A percentile compares a stretch with the other conserved stretches of the same genome.
Evolutionary conservation across 37 sponge, comb jelly and placozoan species (phyloP).

Genomic region (Axinella damicornis): DNA sequence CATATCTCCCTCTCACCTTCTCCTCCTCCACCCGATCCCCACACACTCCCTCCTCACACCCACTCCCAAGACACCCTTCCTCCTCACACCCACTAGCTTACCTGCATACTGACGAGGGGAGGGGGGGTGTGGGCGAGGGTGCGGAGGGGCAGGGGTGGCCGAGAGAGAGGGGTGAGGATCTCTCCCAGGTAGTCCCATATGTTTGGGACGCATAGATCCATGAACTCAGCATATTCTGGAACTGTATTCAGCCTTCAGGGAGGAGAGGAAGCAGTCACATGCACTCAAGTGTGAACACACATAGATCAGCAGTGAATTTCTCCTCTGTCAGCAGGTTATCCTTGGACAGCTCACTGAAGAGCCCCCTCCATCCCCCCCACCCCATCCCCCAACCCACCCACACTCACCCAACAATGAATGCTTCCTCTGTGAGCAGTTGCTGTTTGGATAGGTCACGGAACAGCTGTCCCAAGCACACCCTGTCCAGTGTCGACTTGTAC

Average conservation of each 20-base stretch:
- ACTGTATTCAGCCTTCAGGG: constrained; percentile 19
- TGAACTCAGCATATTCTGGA: constrained; percentile 76
- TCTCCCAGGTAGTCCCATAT: constrained; percentile 77
- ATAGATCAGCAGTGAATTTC: background rate
- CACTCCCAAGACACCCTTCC: too few species aligned
- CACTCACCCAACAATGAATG: constrained; percentile 61
- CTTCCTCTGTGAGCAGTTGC: constrained; percentile 20
- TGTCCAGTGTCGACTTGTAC: constrained; percentile 44
- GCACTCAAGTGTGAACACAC: background rate
- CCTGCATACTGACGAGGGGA: constrained; percentile 14
- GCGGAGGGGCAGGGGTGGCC: constrained; percentile 4
- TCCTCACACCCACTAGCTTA: too few species aligned
- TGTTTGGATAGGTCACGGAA: constrained; percentile 42
- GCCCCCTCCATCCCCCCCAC: too few species aligned
- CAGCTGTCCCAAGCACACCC: constrained; percentile 43
- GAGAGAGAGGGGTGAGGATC: constrained; percentile 40
- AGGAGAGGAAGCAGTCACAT: too few species aligned
- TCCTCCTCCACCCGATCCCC: background rate
- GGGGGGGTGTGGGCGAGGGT: background rate
- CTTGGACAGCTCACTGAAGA: too few species aligned
- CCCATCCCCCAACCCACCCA: too few species aligned
- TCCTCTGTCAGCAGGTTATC: too few species aligned
- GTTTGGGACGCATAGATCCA: constrained; percentile 71
- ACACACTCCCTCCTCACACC: too few species aligned
- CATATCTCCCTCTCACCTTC: too few species aligned